Conservation (phyloP, 2,113 vertebrate species). For the Labeo rohita region DNA sequence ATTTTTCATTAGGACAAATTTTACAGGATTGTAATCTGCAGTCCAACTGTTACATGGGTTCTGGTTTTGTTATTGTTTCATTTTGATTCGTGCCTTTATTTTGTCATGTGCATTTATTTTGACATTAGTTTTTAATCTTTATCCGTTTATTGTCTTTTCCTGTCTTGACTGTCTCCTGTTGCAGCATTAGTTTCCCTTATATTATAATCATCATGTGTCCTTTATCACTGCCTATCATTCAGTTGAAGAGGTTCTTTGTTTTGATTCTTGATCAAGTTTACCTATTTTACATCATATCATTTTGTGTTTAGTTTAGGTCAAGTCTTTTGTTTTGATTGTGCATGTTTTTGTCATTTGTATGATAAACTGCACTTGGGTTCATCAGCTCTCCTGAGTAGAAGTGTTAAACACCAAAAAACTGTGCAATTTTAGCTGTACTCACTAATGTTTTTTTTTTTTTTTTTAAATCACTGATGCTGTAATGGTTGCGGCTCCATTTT, state of each 20-base stretch:
- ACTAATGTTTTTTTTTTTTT: neutral
- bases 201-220: neutral
- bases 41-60: neutral
- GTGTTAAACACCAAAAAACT: no score
- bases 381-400: neutral
- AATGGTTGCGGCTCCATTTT: no score
- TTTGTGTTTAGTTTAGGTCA: neutral
- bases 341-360: neutral
- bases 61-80: neutral
- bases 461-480: no score
- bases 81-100: neutral
- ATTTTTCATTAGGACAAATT: neutral
- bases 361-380: neutral
- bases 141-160: neutral
- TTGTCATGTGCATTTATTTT: neutral
- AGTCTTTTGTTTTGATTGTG: neutral
- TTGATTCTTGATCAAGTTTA: neutral
- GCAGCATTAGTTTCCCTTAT: neutral
- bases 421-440: no score
- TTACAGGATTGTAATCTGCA: neutral
- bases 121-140: neutral
- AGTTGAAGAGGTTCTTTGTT: neutral
- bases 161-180: neutral
- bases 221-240: neutral
- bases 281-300: neutral